Percentiles rank a stretch among this genome's conserved stretches.
Conservation (phyloP, 2,888 invertebrate species). For the Apotomis betuletana region DNA sequence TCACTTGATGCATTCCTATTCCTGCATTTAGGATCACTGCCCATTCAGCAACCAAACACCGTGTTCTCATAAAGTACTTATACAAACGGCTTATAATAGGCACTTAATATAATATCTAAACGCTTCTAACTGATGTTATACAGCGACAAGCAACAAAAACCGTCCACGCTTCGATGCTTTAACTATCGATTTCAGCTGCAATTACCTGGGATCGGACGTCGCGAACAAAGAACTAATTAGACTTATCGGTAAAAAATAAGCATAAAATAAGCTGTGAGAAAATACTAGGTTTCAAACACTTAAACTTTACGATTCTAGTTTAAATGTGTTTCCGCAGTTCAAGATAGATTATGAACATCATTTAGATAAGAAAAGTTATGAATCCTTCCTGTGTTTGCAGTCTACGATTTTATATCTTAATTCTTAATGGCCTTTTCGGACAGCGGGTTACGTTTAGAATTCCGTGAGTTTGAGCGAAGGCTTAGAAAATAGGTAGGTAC, state of each 20-base stretch:
- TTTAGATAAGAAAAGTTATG: constrained; percentile 7
- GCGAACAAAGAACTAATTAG: constrained; percentile 36
- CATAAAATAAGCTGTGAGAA: constrained; percentile 25
- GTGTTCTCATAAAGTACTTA: too few species aligned
- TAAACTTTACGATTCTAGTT: constrained; percentile 27
- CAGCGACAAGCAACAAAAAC: constrained; percentile 53
- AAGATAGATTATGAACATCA: constrained; percentile 1
- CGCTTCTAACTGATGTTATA: constrained; percentile 14
- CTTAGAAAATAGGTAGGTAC: too few species aligned
- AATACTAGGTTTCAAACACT: constrained; percentile 26
- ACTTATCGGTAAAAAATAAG: constrained; percentile 25
- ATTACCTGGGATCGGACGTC: constrained; percentile 39
- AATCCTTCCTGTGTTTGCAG: constrained; percentile 1
- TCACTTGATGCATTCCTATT: too few species aligned
- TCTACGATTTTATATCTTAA: neutral
- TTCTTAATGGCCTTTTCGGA: too few species aligned
- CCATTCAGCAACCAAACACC: too few species aligned
- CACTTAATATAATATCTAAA: constrained; percentile 24
- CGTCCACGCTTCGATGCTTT: constrained; percentile 62
- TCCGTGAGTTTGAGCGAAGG: too few species aligned
- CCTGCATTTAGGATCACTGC: too few species aligned
- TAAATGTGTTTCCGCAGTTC: constrained; percentile 21
- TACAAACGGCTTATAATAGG: neutral
- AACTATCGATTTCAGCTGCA: constrained; percentile 71
- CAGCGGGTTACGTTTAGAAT: too few species aligned